Evolutionary conservation across 2,888 invertebrate genomes (phyloP).

Genomic region (Tenthredo distinguenda): DNA sequence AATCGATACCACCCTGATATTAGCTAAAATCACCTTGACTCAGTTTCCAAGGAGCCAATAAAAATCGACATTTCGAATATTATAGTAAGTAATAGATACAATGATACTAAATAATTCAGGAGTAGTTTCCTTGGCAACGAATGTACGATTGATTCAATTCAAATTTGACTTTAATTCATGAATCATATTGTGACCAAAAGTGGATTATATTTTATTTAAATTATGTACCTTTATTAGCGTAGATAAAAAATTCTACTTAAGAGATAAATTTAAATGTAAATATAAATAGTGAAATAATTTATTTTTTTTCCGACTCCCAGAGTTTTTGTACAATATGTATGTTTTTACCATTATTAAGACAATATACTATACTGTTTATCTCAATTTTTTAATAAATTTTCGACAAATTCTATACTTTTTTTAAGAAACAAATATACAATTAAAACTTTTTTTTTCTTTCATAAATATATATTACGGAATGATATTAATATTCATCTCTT

Average conservation of each 20-base stretch:
- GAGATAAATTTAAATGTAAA: conserved; percentile 31
- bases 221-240: background rate
- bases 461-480: conserved; percentile 42
- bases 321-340: conserved; percentile 31
- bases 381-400: conserved; percentile 1
- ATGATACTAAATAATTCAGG: background rate
- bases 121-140: background rate
- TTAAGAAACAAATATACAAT: conserved; percentile 13
- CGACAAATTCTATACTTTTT: background rate
- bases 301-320: conserved; percentile 26
- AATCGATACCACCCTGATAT: conserved; percentile 31
- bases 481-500: conserved; percentile 34
- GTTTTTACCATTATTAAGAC: background rate
- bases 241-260: conserved; percentile 23
- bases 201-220: background rate
- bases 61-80: background rate
- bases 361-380: background rate
- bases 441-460: background rate
- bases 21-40: conserved; percentile 39
- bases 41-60: background rate
- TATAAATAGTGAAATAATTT: conserved; percentile 46
- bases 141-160: background rate
- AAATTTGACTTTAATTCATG: conserved; percentile 6
- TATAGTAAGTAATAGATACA: background rate
- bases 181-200: background rate